phyloP scores from a whole-genome alignment of 2,888 invertebrate genomes.

The Nudaria mundana region DNA sequence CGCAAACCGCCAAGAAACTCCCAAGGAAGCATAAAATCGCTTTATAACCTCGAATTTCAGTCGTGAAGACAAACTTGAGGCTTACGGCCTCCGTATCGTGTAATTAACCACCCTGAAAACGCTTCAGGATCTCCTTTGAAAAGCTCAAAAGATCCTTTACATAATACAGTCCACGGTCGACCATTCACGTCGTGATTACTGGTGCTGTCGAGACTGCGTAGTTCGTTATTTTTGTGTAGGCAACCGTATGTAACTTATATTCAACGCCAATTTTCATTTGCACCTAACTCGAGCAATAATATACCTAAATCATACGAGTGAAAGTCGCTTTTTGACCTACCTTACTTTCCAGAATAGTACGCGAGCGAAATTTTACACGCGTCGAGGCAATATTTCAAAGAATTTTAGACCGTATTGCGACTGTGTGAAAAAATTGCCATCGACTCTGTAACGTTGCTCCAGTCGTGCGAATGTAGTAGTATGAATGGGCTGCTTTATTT shows the following conservation, averaged over 20 bases:
- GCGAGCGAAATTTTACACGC: slow-evolving; percentile 39
- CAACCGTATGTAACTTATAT: slow-evolving; percentile 70
- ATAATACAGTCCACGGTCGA: slow-evolving; percentile 64
- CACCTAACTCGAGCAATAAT: slow-evolving; percentile 26
- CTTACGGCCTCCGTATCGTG: slow-evolving; percentile 49
- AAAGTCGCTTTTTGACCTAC: slow-evolving; percentile 23
- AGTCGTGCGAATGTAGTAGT: slow-evolving; percentile 28
- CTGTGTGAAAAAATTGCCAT: slow-evolving; percentile 39
- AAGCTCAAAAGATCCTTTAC: slow-evolving; percentile 69
- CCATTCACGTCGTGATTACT: slow-evolving; percentile 70
- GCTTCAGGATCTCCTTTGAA: slow-evolving; percentile 61
- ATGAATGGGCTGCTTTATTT: slow-evolving; percentile 34
- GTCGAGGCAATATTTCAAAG: slow-evolving; percentile 47
- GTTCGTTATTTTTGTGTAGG: slow-evolving; percentile 81
- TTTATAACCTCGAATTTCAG: slow-evolving; percentile 41
- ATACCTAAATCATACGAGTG: slow-evolving; percentile 27
- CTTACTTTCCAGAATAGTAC: slow-evolving; percentile 19
- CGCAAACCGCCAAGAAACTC: slow-evolving; percentile 33
- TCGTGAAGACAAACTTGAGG: slow-evolving; percentile 44
- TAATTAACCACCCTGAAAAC: slow-evolving; percentile 66
- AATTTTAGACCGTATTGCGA: slow-evolving; percentile 44
- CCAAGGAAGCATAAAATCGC: slow-evolving; percentile 42
- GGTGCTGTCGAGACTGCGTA: slow-evolving; percentile 54
- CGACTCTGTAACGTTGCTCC: slow-evolving; percentile 26
- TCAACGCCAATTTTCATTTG: slow-evolving; percentile 41